These are phyloP conservation scores for Sympetrum striolatum DNA, from an alignment of 2,888 invertebrate genomes.

Conservation along the genomic window DNA sequence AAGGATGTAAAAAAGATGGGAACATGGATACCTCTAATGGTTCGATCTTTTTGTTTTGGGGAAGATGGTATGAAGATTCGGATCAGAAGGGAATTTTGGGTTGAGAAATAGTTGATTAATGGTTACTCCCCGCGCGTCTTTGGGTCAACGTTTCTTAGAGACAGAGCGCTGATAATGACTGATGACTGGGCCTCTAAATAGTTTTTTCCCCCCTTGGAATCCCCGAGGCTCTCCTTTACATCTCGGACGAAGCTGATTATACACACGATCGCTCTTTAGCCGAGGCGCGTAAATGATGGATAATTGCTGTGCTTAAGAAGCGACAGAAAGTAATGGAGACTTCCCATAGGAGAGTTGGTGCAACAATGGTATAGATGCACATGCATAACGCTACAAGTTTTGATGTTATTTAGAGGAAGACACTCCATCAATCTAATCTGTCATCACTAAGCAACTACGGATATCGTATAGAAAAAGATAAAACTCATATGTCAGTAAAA, in stretches of 20 bases:
- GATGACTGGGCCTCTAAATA: not conserved
- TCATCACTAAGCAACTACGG: too few relatives aligned
- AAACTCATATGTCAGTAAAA: too few relatives aligned
- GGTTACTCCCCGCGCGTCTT: not conserved
- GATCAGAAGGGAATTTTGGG: not conserved
- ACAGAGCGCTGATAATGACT: not conserved
- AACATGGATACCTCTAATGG: not conserved
- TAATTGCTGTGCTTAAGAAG: not conserved
- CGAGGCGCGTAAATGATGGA: not conserved
- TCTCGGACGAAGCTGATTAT: not conserved
- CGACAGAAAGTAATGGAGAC: too few relatives aligned
- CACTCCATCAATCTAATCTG: too few relatives aligned
- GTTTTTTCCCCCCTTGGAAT: not conserved
- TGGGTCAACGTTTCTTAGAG: not conserved
- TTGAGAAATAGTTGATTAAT: slow-evolving; percentile 15
- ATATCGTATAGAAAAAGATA: too few relatives aligned
- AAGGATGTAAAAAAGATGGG: too few relatives aligned
- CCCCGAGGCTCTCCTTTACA: not conserved
- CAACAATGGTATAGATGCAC: too few relatives aligned
- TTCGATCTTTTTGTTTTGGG: not conserved
- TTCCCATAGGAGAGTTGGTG: too few relatives aligned
- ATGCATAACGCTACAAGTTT: too few relatives aligned
- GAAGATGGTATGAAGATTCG: not conserved
- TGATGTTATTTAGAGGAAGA: too few relatives aligned
- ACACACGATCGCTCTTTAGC: not conserved